Conservation (phyloP, 2,113 vertebrate genomes). For the Megaleporinus macrocephalus region DNA sequence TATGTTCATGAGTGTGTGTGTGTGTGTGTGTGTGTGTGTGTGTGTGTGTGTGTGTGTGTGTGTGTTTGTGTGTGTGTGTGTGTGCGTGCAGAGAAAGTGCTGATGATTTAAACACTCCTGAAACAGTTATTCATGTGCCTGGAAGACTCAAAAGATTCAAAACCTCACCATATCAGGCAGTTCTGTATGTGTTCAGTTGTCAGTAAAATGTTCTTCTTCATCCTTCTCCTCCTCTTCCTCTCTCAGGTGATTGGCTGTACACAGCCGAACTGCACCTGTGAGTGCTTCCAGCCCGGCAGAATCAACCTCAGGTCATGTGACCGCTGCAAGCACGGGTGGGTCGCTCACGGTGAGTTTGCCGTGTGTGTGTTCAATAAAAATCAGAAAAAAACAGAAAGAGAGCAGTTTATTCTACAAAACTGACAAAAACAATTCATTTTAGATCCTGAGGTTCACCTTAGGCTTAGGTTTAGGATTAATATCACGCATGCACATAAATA, state of each 20-base stretch:
- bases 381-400: too few relatives aligned
- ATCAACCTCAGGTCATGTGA: conserved; percentile 88
- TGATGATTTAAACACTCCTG: neutral
- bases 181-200: neutral
- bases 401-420: too few relatives aligned
- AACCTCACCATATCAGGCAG: neutral
- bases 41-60: neutral
- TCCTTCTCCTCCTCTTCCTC: conserved; percentile 13
- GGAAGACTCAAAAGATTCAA: neutral
- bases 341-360: conserved; percentile 86
- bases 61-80: neutral
- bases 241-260: conserved; percentile 87
- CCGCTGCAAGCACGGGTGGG: conserved; percentile 90
- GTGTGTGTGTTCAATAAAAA: too few relatives aligned
- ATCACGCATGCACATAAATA: too few relatives aligned
- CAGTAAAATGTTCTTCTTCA: neutral
- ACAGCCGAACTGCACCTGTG: conserved; percentile 85
- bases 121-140: neutral
- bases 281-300: conserved; percentile 88
- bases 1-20: neutral
- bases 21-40: neutral
- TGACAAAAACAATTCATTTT: too few relatives aligned
- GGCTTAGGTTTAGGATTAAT: too few relatives aligned
- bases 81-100: neutral
- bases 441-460: too few relatives aligned